phyloP scores from a whole-genome alignment of 2,797 vertebrate species.

The Eleutherodactylus coqui region DNA sequence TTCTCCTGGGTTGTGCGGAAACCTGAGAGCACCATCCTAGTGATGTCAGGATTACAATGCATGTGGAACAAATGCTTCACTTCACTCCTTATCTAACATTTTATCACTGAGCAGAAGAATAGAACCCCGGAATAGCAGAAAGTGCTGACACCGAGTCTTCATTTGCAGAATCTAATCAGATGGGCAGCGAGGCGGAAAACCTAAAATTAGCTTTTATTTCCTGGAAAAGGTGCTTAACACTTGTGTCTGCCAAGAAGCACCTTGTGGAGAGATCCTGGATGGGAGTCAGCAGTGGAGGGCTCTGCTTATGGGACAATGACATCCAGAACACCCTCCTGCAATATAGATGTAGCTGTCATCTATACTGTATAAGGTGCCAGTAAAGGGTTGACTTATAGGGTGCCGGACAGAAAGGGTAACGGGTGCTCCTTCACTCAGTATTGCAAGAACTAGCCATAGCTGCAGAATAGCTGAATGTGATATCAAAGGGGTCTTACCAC shows the following conservation, averaged over 20 bases:
- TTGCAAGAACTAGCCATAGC: too few relatives aligned
- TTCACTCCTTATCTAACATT: conserved; percentile 23
- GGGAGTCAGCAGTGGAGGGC: not conserved
- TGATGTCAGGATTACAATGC: not conserved
- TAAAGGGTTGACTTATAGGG: not conserved
- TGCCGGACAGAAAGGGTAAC: too few relatives aligned
- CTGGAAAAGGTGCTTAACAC: conserved; percentile 59
- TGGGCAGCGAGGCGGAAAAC: conserved; percentile 66
- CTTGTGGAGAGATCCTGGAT: conserved; percentile 12
- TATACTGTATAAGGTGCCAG: too few relatives aligned
- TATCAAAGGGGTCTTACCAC: too few relatives aligned
- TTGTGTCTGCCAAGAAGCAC: conserved; percentile 49
- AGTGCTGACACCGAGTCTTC: conserved; percentile 63
- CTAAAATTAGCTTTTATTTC: conserved; percentile 69
- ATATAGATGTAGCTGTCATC: not conserved
- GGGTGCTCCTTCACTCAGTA: too few relatives aligned
- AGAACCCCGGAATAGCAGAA: conserved; percentile 62
- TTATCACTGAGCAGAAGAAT: conserved; percentile 65
- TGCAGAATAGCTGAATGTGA: too few relatives aligned
- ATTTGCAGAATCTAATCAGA: conserved; percentile 67
- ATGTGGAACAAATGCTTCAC: conserved; percentile 1
- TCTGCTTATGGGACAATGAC: conserved; percentile 40
- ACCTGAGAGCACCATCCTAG: not conserved
- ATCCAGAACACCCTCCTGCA: not conserved
- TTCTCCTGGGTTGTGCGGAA: not conserved